These are phyloP conservation scores for Whitmania pigra DNA, from an alignment of 1,140 invertebrate species.

Conservation along the genomic window DNA sequence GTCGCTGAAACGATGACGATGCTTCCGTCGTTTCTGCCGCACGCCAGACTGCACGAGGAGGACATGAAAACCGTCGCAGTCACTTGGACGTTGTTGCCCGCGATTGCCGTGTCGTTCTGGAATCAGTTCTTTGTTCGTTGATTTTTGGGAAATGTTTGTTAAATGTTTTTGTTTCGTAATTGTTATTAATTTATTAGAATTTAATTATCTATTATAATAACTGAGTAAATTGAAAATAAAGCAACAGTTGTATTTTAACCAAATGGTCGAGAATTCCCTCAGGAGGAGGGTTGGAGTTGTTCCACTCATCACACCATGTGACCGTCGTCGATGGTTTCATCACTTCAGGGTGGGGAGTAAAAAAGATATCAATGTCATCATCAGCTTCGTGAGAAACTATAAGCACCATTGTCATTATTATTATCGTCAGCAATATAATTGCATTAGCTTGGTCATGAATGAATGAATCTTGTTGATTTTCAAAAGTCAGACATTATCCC, in stretches of 20 bases:
- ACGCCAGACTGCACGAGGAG: constrained; percentile 77
- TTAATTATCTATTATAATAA: no score
- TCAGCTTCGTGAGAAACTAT: constrained; percentile 12
- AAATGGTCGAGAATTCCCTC: constrained; percentile 80
- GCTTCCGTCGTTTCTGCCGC: constrained; percentile 85
- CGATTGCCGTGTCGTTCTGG: no score
- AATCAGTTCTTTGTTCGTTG: no score
- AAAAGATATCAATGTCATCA: constrained; percentile 15
- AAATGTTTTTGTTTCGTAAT: not conserved
- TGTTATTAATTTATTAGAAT: not conserved
- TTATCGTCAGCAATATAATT: no score
- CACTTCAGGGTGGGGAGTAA: constrained; percentile 29
- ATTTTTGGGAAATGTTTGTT: not conserved
- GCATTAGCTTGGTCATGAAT: no score
- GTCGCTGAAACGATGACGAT: constrained; percentile 94
- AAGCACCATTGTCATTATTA: no score
- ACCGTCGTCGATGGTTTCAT: constrained; percentile 58
- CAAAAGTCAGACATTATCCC: no score
- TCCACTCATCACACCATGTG: constrained; percentile 71
- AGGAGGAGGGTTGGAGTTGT: constrained; percentile 66
- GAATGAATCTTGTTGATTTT: no score
- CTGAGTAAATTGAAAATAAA: no score
- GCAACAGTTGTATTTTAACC: constrained; percentile 40
- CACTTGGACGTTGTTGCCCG: constrained; percentile 25
- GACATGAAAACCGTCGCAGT: constrained; percentile 62